Conservation (phyloP, 2,888 invertebrate species). For the Ichneumoninae sp. region DNA sequence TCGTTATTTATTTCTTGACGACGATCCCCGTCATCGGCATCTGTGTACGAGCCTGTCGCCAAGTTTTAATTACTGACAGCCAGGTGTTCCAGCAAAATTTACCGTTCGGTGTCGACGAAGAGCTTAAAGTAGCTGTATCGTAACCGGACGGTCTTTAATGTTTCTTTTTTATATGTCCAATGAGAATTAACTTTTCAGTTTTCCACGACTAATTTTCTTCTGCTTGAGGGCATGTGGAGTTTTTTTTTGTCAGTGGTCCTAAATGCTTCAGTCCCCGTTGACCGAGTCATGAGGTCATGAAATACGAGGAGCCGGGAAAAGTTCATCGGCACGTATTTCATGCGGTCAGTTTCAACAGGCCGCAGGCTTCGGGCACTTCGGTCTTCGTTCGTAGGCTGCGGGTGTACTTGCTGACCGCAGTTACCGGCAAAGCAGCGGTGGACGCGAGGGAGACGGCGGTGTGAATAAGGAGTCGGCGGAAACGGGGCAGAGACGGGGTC, state of each 20-base stretch:
- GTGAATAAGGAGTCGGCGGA: slow-evolving; percentile 59
- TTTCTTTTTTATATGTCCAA: neutral
- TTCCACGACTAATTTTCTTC: neutral
- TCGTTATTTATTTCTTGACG: slow-evolving; percentile 14
- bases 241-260: slow-evolving; percentile 11
- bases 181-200: slow-evolving; percentile 5
- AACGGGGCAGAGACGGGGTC: slow-evolving; percentile 45
- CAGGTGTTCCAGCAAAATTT: neutral
- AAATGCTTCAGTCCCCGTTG: slow-evolving; percentile 31
- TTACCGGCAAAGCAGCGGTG: slow-evolving; percentile 41
- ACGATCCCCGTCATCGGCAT: slow-evolving; percentile 9
- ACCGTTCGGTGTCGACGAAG: neutral
- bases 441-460: neutral
- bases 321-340: slow-evolving; percentile 63
- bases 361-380: slow-evolving; percentile 30
- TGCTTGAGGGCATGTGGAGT: no score
- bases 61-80: neutral
- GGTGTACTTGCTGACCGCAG: slow-evolving; percentile 53
- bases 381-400: slow-evolving; percentile 29
- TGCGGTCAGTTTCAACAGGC: slow-evolving; percentile 52
- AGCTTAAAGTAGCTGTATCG: neutral
- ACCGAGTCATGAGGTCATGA: slow-evolving; percentile 33
- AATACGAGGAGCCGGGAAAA: slow-evolving; percentile 42
- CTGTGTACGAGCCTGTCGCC: neutral
- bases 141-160: neutral